A percentile compares a stretch with the other conserved stretches of the same genome.
These are phyloP conservation scores for Menidia beryllina DNA, from an alignment of 2,113 vertebrate species.

Conservation along the genomic window DNA sequence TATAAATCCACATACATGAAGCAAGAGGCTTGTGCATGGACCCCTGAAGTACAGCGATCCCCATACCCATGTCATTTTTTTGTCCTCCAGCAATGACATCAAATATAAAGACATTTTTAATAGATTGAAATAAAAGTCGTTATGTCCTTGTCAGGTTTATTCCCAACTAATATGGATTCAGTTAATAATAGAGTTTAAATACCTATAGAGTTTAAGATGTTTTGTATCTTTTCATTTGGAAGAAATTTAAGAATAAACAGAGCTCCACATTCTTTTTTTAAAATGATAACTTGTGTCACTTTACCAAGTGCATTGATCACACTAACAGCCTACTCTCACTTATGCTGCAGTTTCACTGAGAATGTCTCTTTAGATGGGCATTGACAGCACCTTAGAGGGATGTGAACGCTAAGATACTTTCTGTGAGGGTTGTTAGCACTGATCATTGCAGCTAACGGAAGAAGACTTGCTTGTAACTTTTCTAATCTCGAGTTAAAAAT, in stretches of 20 bases:
- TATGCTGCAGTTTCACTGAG: background rate
- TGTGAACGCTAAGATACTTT: constrained; percentile 1
- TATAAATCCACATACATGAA: constrained; percentile 51
- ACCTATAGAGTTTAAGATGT: background rate
- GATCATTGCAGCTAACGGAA: background rate
- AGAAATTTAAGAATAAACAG: constrained; percentile 70
- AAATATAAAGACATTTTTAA: constrained; percentile 9
- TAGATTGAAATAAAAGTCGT: background rate
- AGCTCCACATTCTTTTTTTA: constrained; percentile 79
- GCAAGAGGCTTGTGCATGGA: constrained; percentile 69
- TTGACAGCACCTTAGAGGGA: constrained; percentile 11
- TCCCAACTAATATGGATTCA: background rate
- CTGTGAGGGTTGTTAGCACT: background rate
- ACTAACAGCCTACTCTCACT: constrained; percentile 25
- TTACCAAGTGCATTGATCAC: constrained; percentile 36
- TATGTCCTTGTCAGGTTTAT: constrained; percentile 2
- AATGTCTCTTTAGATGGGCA: background rate
- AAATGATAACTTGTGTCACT: constrained; percentile 22
- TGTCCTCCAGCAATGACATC: constrained; percentile 33
- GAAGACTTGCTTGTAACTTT: background rate
- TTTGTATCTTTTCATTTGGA: background rate
- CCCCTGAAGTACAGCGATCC: constrained; percentile 35
- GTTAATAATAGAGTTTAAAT: too few relatives aligned
- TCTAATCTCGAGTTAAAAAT: constrained; percentile 28
- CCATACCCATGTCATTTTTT: constrained; percentile 50